Percentiles rank a stretch among this genome's conserved stretches.
Evolutionary conservation across 2,797 vertebrate genomes (phyloP).

Genomic region (Selene dorsalis): DNA sequence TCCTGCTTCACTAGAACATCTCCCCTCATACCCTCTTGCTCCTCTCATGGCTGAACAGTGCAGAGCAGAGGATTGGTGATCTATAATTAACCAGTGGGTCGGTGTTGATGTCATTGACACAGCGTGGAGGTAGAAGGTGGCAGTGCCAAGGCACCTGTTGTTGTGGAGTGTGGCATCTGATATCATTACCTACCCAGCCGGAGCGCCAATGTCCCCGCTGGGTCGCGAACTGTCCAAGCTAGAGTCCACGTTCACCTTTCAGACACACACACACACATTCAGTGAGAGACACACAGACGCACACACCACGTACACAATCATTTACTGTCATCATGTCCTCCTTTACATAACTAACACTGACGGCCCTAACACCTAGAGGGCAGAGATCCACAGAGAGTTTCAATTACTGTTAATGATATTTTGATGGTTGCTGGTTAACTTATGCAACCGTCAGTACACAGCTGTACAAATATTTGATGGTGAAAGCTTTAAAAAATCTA

Average conservation of each 20-base stretch:
- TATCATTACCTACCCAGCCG: constrained; percentile 99
- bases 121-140: constrained; percentile 96
- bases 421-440: constrained; percentile 80
- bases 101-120: constrained; percentile 99
- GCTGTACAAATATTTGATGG: constrained; percentile 68
- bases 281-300: constrained; percentile 49
- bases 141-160: constrained; percentile 99
- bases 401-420: constrained; percentile 80
- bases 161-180: constrained; percentile 99
- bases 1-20: constrained; percentile 46
- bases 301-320: constrained; percentile 15
- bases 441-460: constrained; percentile 64
- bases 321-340: constrained; percentile 69
- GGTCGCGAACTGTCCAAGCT: constrained; percentile 97
- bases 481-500: constrained; percentile 46
- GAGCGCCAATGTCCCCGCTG: constrained; percentile 95
- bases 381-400: constrained; percentile 74
- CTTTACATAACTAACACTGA: constrained; percentile 78
- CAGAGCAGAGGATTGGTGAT: constrained; percentile 88
- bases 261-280: constrained; percentile 47
- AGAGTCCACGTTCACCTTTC: constrained; percentile 74
- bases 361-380: constrained; percentile 74
- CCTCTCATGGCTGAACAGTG: constrained; percentile 87
- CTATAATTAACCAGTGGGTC: constrained; percentile 99
- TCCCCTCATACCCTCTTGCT: constrained; percentile 40